These are phyloP conservation scores for Poecile atricapillus DNA, from an alignment of 2,113 vertebrate species.

Conservation along the genomic window DNA sequence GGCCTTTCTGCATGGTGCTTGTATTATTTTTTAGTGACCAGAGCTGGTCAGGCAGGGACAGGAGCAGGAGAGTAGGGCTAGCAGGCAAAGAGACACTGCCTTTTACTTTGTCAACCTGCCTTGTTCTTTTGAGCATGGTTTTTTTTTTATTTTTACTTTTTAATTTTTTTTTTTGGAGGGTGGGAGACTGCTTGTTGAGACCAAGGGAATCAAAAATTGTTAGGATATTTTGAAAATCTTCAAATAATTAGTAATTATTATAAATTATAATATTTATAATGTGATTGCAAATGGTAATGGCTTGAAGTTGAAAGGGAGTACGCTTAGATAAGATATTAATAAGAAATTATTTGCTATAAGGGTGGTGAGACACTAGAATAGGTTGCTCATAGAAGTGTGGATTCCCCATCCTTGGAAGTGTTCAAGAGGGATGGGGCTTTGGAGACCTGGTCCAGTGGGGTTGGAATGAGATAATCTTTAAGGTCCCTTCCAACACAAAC, in stretches of 20 bases:
- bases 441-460: not conserved
- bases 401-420: not conserved
- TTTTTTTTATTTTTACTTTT: too few relatives aligned
- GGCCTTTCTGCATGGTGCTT: not conserved
- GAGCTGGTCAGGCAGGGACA: not conserved
- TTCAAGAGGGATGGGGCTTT: not conserved
- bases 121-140: not conserved
- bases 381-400: not conserved
- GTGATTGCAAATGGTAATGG: not conserved
- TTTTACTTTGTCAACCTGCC: not conserved
- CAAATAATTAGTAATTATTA: not conserved
- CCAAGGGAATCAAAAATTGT: not conserved
- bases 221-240: not conserved
- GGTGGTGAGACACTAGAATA: not conserved
- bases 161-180: accelerated
- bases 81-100: not conserved
- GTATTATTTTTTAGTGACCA: not conserved
- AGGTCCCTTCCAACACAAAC: not conserved
- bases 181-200: not conserved
- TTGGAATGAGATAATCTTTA: not conserved
- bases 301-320: not conserved
- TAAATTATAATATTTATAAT: not conserved
- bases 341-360: not conserved
- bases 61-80: not conserved
- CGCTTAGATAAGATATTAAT: not conserved